A percentile compares a stretch with the other conserved stretches of the same genome.
Conservation (phyloP, 2,888 invertebrate genomes). For the Tenthredo notha region DNA sequence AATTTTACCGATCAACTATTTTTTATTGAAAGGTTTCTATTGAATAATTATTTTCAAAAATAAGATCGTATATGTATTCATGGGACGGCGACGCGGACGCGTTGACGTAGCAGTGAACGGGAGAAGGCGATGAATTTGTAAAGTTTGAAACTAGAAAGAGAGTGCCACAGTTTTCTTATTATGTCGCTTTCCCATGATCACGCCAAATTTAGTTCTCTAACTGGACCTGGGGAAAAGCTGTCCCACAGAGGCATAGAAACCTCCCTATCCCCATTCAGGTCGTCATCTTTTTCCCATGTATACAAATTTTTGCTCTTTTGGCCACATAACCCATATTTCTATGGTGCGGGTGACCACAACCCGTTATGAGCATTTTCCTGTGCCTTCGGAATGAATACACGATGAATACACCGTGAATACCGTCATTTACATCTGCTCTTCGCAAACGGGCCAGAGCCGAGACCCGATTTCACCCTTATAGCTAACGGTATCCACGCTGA, state of each 20-base stretch:
- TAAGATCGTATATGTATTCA: not conserved
- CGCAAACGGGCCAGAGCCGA: slow-evolving; percentile 32
- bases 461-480: slow-evolving; percentile 51
- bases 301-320: slow-evolving; percentile 76
- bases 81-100: not conserved
- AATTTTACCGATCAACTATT: not conserved
- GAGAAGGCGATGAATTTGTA: slow-evolving; percentile 20
- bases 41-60: not conserved
- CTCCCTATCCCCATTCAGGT: slow-evolving; percentile 63
- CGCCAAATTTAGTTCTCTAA: slow-evolving; percentile 70
- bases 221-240: slow-evolving; percentile 40
- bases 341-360: slow-evolving; percentile 73
- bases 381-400: slow-evolving; percentile 59
- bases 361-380: slow-evolving; percentile 74
- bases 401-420: slow-evolving; percentile 61
- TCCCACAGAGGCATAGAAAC: slow-evolving; percentile 55
- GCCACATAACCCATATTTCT: slow-evolving; percentile 77
- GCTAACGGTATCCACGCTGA: slow-evolving; percentile 68
- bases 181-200: slow-evolving; percentile 69
- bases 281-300: slow-evolving; percentile 71
- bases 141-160: slow-evolving; percentile 14
- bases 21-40: not conserved
- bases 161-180: slow-evolving; percentile 62
- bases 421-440: slow-evolving; percentile 69
- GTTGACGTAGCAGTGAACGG: not conserved